Evolutionary conservation across 2,113 vertebrate genomes (phyloP), one percentile per base, ranked within the genome.

Genomic region (Tauraco erythrolophus): DNA sequence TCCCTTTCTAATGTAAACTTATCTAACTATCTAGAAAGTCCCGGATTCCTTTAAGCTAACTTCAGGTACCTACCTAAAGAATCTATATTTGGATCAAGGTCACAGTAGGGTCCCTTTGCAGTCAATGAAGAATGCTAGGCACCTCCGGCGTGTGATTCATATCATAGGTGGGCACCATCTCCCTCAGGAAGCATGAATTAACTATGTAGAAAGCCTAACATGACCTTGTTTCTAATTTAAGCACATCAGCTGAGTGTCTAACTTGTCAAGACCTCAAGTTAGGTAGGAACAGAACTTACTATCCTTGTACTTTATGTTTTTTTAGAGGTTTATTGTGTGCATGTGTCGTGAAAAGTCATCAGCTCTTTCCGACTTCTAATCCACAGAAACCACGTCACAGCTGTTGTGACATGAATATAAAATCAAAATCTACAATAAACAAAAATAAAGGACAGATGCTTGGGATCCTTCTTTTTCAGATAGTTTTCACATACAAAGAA

Each of bases 141-240:
- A 65, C 18, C 43, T 92, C 46, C 56, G 84, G 83, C 8, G 62
- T 48, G 80, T 95, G 89, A 91, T 91, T 96, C 72, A 84, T 87
- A 31, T 17, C 72, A n/a, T 16, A 62, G 83, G 64, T 91, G 86
- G 79, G 71, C 48, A 78, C 68, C 72, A 56, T 35, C 37, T 94
- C 71, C 71, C 88, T 46, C 50, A 30, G 83, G 33, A 90, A 85
- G 43, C 27, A 51, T n/a, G 60, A 87, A 94, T 87, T 89, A 78
- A 68, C 83, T 62, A 14, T 18, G 64, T 64, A 43, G 88, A 61
- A 79, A 95, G 56, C 51, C 64, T 66, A 79, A 22, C 60, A 23
- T 48, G 87, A 89, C 93, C 89, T 92, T 92, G n/a, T 91, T 95
- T 94, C 91, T 86, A 92, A 89, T 89, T 91, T 87, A 74, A 87